A percentile compares a stretch with the other conserved stretches of the same genome.
Evolutionary conservation across 2,888 invertebrate species (phyloP).

Genomic region (Euclidia mi): DNA sequence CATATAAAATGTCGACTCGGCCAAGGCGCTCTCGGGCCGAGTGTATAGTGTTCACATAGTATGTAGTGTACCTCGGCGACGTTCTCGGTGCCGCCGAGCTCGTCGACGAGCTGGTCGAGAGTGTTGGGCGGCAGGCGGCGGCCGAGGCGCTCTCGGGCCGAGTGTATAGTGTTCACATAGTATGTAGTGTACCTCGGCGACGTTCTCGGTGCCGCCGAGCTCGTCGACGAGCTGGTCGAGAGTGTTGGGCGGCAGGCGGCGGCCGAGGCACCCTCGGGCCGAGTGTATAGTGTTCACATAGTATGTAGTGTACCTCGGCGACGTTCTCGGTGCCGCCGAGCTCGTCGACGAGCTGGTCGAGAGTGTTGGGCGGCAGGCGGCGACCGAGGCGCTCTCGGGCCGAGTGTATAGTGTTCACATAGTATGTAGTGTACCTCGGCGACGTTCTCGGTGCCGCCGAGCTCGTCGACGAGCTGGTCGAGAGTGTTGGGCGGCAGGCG

Average conservation of each 20-base stretch:
- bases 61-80: too few relatives aligned
- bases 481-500: constrained; percentile 98
- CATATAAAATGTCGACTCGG: too few relatives aligned
- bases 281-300: too few relatives aligned
- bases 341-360: constrained; percentile 99
- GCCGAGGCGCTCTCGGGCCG: constrained; percentile 95
- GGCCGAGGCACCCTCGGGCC: constrained; percentile 95
- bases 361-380: constrained; percentile 97
- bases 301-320: too few relatives aligned
- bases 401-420: too few relatives aligned
- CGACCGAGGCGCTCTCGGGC: constrained; percentile 95
- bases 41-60: too few relatives aligned
- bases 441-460: constrained; percentile 99
- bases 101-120: constrained; percentile 99
- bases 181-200: too few relatives aligned
- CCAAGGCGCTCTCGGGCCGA: constrained; percentile 95
- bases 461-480: constrained; percentile 99
- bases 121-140: constrained; percentile 98
- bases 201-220: constrained; percentile 98
- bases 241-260: constrained; percentile 98
- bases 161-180: too few relatives aligned
- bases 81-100: constrained; percentile 98
- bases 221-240: constrained; percentile 99
- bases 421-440: too few relatives aligned
- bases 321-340: constrained; percentile 99